Conservation (phyloP, 1,140 invertebrate genomes). For the Trachelipus rathkii region DNA sequence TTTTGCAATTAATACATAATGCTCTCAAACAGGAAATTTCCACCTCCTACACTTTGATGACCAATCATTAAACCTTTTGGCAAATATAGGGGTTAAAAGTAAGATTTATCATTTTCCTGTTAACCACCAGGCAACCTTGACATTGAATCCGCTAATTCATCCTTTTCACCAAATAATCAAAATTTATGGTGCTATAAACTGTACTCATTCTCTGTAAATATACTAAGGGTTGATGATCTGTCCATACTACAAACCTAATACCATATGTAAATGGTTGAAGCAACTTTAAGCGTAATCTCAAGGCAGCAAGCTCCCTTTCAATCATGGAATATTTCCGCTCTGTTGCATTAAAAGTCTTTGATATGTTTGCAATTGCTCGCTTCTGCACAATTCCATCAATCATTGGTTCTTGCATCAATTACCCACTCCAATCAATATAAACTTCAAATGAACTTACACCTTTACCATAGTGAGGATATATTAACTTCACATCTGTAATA, state of each 20-base stretch:
- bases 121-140: not conserved
- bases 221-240: constrained; percentile 12
- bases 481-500: too few species aligned
- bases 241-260: not conserved
- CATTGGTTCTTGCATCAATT: too few species aligned
- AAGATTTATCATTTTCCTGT: not conserved
- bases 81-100: too few species aligned
- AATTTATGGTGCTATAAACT: not conserved
- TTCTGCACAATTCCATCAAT: too few species aligned
- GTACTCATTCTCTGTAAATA: not conserved
- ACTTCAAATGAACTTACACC: too few species aligned
- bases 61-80: too few species aligned
- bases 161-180: not conserved
- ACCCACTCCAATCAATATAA: too few species aligned
- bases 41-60: not conserved
- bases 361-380: too few species aligned
- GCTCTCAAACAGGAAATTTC: constrained; percentile 5
- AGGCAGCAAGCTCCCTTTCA: not conserved
- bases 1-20: not conserved
- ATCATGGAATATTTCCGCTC: constrained; percentile 8
- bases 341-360: constrained; percentile 4
- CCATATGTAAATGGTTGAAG: not conserved
- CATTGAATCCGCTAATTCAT: constrained; percentile 1
- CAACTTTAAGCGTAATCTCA: not conserved
- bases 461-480: too few species aligned